Base-by-base conservation (phyloP, 1,140 invertebrate species). In the Tetranychus cinnabarinus region DNA sequence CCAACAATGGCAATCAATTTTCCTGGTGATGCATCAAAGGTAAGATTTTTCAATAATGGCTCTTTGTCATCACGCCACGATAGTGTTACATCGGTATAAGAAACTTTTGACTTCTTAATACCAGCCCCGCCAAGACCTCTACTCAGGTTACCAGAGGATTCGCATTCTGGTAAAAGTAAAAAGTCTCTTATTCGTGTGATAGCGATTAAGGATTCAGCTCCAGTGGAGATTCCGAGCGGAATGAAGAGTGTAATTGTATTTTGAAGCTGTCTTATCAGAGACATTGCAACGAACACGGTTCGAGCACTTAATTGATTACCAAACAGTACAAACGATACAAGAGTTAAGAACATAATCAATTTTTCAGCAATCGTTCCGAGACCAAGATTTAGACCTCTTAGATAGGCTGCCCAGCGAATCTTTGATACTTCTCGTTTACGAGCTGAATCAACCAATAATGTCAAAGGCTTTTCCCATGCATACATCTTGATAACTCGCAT, bases 401-500 rank as follows among this genome's bases (percentile, higher is more conserved):
- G 74, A 59, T 80, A 79, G 0, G 82, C 80, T 1, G 82, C 76
- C 34, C 77, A 76, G 23, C 75, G 79, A 45, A 89, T 79, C 52
- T 78, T 76, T 37, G 77, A 72, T 37, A 86, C 79, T 72, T 88
- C 84, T 34, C 75, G 69, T 12, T 76, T 72, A 65, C 81, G 71
- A 13, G 76, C 75, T 35, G 75, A 64, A 56, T 78, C 74, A 2
- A 83, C 75, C 48, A 86, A 75, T 58, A 76, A 77, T 46, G 79
- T 76, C 68, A 88, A 88, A 0, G 83, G 79, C 66, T 79, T 79
- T 69, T 88, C 86, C 86, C 86, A 88, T 2, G 83, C 81, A 66
- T 88, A 88, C 68, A 68, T 69, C 35, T 68, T 93, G 61, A 92
- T 84, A 34, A 89, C 82, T 72, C 88, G 81, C 67, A 92, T 87